Evolutionary conservation across 2,888 invertebrate species (phyloP), one percentile per base, ranked within the genome.

Genomic region (Allolobophora icterica): DNA sequence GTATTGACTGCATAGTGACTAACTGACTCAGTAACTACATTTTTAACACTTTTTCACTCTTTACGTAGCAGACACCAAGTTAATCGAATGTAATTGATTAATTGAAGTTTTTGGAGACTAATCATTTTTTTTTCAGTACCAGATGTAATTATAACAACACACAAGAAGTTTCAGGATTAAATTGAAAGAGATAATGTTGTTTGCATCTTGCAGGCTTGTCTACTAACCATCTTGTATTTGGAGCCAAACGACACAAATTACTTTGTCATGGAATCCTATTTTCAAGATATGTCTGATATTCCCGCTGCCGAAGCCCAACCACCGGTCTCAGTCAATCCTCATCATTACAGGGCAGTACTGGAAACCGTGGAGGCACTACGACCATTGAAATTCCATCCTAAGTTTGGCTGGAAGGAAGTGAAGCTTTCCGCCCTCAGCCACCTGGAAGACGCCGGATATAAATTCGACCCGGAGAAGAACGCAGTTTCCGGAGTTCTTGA

Each of bases 181-280:
- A 35, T 58, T 45, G 11, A 33, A 35, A 33, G 4, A 42, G 24
- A 42, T 8, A 42, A 33, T 89, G 33, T 40, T 58, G 34, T 90
- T 84, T 83, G 87, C 84, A 83, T 71, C 15, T 84, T 90, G 42
- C 91, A 92, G 92, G 92, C 92, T 90, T 71, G 90, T 90, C 90
- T 91, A 89, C 8, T 92, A 89, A 91, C 92, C 21, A 91, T 91
- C n/a, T 91, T 93, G 19, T 92, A 92, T 89, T 91, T 93, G 91
- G 92, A 93, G 42, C 93, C 93, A 19, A 93, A 87, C 21, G 92
- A 92, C 35, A 91, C 91, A 19, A 40, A 91, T 34, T 93, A 91
- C 92, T 84, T 83, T 84, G 52, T 35, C 42, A 38, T 92, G n/a
- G 91, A 92, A 91, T 45, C 91, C 5, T 91, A 87, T 24, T 90